These are phyloP conservation scores for Symphodus melops DNA, from an alignment of 2,113 vertebrate species.

Conservation along the genomic window DNA sequence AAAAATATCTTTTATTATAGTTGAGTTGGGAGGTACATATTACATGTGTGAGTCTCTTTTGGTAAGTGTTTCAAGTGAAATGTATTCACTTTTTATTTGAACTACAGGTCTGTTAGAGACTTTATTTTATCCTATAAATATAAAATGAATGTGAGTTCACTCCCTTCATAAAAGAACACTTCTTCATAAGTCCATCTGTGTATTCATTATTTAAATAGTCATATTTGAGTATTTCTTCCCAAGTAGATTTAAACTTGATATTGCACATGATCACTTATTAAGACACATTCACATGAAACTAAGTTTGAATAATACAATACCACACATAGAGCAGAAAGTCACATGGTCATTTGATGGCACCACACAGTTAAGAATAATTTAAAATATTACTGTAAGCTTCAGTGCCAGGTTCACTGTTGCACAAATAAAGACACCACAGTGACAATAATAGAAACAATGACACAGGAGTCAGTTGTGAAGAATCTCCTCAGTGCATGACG, in stretches of 20 bases:
- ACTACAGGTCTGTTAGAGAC: neutral
- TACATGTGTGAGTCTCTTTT: neutral
- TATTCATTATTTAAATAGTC: neutral
- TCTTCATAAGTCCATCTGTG: neutral
- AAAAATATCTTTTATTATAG: conserved; percentile 75
- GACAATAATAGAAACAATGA: conserved; percentile 11
- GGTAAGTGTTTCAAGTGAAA: conserved; percentile 10
- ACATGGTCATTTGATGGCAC: conserved; percentile 1
- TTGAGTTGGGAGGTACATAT: neutral
- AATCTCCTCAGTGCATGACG: conserved; percentile 5
- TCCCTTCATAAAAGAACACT: neutral
- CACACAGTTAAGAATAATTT: conserved; percentile 25
- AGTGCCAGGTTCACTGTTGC: conserved; percentile 14
- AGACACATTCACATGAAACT: conserved; percentile 19
- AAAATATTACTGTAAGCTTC: conserved; percentile 26
- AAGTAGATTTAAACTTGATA: conserved; percentile 25
- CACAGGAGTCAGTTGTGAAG: conserved; percentile 3
- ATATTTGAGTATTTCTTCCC: conserved; percentile 1
- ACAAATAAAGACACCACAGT: conserved; percentile 17
- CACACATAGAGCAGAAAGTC: conserved; percentile 28
- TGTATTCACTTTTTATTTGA: neutral
- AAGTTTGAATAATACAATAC: conserved; percentile 33
- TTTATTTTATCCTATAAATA: neutral
- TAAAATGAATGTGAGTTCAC: neutral
- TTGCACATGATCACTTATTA: conserved; percentile 45